Conservation (phyloP, 2,797 vertebrate genomes). For the Dipus sagitta region DNA sequence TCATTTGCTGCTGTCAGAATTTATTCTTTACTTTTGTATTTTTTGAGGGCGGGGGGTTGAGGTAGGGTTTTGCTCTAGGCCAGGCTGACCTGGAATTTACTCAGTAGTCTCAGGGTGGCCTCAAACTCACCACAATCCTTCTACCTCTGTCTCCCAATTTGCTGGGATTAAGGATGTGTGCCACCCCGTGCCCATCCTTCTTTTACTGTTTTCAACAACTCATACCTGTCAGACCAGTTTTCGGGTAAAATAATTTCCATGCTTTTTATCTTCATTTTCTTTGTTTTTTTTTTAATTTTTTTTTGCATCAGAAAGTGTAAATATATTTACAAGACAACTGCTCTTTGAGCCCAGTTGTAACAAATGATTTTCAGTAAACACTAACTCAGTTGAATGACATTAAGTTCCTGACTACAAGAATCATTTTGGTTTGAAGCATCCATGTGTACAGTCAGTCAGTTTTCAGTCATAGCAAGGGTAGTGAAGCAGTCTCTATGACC, state of each 20-base stretch:
- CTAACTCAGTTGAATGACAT: not conserved
- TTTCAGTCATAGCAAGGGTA: too few species aligned
- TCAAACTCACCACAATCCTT: too few species aligned
- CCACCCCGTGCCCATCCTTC: too few species aligned
- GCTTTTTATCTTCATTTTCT: not conserved
- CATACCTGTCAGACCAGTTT: not conserved
- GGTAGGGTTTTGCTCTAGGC: too few species aligned
- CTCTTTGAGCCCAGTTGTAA: not conserved
- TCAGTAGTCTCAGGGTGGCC: too few species aligned
- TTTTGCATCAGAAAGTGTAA: not conserved
- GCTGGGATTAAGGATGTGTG: too few species aligned
- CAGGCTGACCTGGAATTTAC: too few species aligned
- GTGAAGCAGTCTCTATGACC: not conserved
- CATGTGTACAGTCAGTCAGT: not conserved
- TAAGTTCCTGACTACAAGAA: not conserved
- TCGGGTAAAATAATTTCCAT: not conserved
- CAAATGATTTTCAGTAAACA: not conserved
- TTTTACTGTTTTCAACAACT: not conserved
- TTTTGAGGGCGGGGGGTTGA: too few species aligned
- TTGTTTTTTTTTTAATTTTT: not conserved
- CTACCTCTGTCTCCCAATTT: too few species aligned
- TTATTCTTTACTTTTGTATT: constrained; percentile 22
- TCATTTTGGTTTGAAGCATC: not conserved
- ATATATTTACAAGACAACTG: not conserved
- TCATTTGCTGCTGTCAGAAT: not conserved